These are phyloP conservation scores for Invenusta paracnida DNA, from an alignment of 2,888 invertebrate genomes.

Conservation along the genomic window DNA sequence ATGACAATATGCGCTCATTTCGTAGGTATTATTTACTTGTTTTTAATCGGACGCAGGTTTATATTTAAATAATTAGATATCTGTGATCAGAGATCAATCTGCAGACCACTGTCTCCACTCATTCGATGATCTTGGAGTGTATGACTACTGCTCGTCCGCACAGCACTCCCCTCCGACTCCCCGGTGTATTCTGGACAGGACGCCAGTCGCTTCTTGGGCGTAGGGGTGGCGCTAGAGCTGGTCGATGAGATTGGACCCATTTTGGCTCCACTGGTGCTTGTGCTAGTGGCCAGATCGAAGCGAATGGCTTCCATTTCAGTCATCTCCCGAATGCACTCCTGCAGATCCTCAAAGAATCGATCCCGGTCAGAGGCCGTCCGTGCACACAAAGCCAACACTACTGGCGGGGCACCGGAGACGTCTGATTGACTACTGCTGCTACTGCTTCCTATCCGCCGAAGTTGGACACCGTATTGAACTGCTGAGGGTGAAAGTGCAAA, in stretches of 20 bases:
- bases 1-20: too few relatives aligned
- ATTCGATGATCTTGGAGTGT: too few relatives aligned
- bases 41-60: too few relatives aligned
- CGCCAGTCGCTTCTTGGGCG: not conserved
- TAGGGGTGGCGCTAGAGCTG: not conserved
- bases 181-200: not conserved
- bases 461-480: not conserved
- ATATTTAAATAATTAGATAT: too few relatives aligned
- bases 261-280: too few relatives aligned
- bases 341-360: slow-evolving; percentile 94
- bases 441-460: slow-evolving; percentile 72
- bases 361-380: slow-evolving; percentile 94
- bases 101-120: too few relatives aligned
- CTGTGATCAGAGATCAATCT: not conserved
- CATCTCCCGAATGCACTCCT: slow-evolving; percentile 85
- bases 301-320: not conserved
- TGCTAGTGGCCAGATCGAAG: not conserved
- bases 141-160: too few relatives aligned
- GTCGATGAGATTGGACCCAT: too few relatives aligned
- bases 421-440: too few relatives aligned
- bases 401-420: slow-evolving; percentile 79
- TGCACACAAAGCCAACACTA: slow-evolving; percentile 89
- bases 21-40: too few relatives aligned
- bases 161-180: too few relatives aligned
- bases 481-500: too few relatives aligned